phyloP scores from a whole-genome alignment of 2,888 invertebrate species.

The Ophioninae sp. region DNA sequence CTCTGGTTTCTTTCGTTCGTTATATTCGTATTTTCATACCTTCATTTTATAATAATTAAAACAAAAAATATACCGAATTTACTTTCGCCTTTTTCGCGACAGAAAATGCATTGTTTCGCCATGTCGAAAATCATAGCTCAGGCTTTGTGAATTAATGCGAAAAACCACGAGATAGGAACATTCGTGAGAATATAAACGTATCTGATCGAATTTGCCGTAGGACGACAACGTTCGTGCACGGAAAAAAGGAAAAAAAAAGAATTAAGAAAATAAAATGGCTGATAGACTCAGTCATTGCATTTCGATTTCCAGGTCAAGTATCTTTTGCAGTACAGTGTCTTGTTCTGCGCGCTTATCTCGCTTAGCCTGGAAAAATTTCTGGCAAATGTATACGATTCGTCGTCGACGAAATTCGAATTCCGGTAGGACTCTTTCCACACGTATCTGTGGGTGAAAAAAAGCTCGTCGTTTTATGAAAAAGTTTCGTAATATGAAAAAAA shows the following conservation, averaged over 20 bases:
- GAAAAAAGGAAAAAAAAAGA: not conserved
- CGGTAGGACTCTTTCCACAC: slow-evolving; percentile 2
- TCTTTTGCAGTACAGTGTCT: not conserved
- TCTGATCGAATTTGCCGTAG: not conserved
- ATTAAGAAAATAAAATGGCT: not conserved
- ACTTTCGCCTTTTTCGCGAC: not conserved
- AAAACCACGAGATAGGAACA: not conserved
- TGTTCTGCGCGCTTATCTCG: not conserved
- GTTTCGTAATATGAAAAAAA: not conserved
- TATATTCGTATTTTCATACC: not conserved
- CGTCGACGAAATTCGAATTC: slow-evolving; percentile 1
- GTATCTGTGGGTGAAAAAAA: slow-evolving; percentile 5
- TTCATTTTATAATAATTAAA: not conserved
- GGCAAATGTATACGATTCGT: too few species aligned
- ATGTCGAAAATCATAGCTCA: not conserved
- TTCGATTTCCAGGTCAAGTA: not conserved
- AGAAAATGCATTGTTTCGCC: not conserved
- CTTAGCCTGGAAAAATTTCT: too few species aligned
- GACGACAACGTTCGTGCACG: not conserved
- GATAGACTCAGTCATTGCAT: slow-evolving; percentile 4
- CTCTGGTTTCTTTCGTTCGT: not conserved
- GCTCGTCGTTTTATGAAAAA: slow-evolving; percentile 5
- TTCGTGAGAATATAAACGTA: not conserved
- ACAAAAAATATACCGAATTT: not conserved
- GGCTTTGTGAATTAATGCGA: not conserved